Evolutionary conservation across 2,797 vertebrate species (phyloP).

Genomic region (Tiaroga cobitis): DNA sequence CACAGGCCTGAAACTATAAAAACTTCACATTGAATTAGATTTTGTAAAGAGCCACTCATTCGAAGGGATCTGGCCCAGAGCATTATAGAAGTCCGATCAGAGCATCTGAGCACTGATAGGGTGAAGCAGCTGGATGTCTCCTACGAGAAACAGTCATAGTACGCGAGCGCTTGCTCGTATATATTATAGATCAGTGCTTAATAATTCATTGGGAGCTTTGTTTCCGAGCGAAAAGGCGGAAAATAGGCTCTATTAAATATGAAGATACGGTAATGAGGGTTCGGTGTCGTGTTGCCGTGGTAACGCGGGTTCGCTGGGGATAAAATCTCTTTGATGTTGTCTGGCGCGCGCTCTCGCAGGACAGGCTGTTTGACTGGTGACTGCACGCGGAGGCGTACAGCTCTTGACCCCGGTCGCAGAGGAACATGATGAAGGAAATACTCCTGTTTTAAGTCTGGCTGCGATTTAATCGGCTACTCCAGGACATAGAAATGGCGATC

Average conservation of each 20-base stretch:
- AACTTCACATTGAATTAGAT: slow-evolving; percentile 27
- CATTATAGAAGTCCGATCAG: slow-evolving; percentile 33
- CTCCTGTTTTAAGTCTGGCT: neutral
- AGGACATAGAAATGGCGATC: neutral
- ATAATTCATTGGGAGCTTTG: slow-evolving; percentile 61
- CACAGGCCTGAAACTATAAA: slow-evolving; percentile 2
- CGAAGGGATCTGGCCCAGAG: slow-evolving; percentile 17
- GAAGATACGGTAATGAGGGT: slow-evolving; percentile 55
- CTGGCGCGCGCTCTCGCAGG: neutral
- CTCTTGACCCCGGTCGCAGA: slow-evolving; percentile 37
- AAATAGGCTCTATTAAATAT: slow-evolving; percentile 50
- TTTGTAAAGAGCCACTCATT: slow-evolving; percentile 26
- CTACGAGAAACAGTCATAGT: slow-evolving; percentile 46
- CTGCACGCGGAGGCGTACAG: slow-evolving; percentile 36
- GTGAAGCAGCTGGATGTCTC: slow-evolving; percentile 21
- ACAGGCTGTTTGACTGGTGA: slow-evolving; percentile 40
- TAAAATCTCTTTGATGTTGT: slow-evolving; percentile 50
- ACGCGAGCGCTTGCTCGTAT: slow-evolving; percentile 30
- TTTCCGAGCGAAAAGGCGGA: slow-evolving; percentile 48
- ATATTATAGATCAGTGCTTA: slow-evolving; percentile 57
- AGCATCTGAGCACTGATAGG: slow-evolving; percentile 18
- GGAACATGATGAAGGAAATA: slow-evolving; percentile 37
- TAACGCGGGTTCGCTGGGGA: slow-evolving; percentile 35
- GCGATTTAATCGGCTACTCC: slow-evolving; percentile 19
- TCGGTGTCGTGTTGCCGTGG: slow-evolving; percentile 50